phyloP scores from a whole-genome alignment of 2,797 vertebrate species.

The Linurgus olivaceus region DNA sequence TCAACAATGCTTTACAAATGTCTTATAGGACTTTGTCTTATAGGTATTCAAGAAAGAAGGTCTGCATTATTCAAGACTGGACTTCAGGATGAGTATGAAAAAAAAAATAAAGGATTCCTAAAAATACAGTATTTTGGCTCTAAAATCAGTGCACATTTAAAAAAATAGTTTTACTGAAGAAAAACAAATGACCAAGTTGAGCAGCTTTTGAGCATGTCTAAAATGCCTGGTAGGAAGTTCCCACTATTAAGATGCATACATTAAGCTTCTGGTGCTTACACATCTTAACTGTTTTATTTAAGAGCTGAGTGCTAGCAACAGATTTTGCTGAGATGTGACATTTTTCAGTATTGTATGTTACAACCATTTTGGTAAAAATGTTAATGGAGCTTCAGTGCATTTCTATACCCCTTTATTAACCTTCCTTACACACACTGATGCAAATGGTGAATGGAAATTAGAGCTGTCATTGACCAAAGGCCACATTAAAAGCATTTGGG shows the following conservation, averaged over 20 bases:
- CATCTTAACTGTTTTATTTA: background rate
- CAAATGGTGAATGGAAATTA: background rate
- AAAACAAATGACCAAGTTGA: background rate
- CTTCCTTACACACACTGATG: background rate
- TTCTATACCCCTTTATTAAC: background rate
- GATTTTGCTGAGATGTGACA: background rate
- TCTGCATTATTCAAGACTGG: background rate
- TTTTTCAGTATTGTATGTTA: background rate
- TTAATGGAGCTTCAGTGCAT: background rate
- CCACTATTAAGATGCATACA: background rate
- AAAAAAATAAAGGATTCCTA: background rate
- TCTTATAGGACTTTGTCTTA: conserved; percentile 23
- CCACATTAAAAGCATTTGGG: background rate
- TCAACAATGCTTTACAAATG: background rate
- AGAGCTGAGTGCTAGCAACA: background rate
- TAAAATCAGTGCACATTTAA: background rate
- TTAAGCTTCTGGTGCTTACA: background rate
- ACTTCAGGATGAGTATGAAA: background rate
- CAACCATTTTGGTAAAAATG: background rate
- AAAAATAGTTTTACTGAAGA: background rate
- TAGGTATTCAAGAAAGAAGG: conserved; percentile 51
- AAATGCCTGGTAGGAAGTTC: background rate
- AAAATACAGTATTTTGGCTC: background rate
- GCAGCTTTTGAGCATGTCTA: background rate
- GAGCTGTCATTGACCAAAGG: background rate